Conservation (phyloP, 2,113 vertebrate genomes). For the Plectropomus leopardus region DNA sequence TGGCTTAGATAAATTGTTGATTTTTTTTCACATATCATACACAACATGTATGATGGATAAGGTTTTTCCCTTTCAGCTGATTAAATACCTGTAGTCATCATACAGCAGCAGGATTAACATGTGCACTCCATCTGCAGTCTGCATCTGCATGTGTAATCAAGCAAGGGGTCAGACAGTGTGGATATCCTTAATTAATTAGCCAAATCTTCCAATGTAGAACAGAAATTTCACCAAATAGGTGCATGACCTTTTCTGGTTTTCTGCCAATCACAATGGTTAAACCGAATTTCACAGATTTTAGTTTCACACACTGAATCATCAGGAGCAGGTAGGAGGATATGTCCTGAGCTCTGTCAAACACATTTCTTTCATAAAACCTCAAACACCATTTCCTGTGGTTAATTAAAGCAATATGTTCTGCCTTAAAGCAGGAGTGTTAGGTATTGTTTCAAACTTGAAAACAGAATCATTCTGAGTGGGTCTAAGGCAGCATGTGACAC, state of each 20-base stretch:
- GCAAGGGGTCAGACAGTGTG: constrained; percentile 6
- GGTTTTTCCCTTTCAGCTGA: constrained; percentile 1
- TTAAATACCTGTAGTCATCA: constrained; percentile 1
- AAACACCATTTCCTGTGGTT: not conserved
- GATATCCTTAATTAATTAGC: constrained; percentile 26
- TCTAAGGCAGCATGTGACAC: no score
- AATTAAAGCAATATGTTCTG: not conserved
- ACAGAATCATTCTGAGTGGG: no score
- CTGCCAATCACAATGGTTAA: not conserved
- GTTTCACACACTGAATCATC: not conserved
- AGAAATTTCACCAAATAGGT: constrained; percentile 14
- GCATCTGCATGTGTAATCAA: constrained; percentile 7
- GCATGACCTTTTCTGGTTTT: not conserved
- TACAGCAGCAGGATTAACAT: constrained; percentile 10
- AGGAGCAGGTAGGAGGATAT: no score
- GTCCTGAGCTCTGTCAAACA: no score
- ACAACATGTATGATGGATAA: not conserved
- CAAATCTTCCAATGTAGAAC: constrained; percentile 2
- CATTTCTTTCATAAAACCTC: not conserved
- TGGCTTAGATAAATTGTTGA: not conserved
- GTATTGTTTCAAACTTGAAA: no score
- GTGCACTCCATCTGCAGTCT: constrained; percentile 19
- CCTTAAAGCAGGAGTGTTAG: not conserved
- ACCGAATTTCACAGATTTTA: not conserved
- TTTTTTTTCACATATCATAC: not conserved